Evolutionary conservation across 2,113 vertebrate genomes (phyloP).

Genomic region (Tachycineta bicolor): DNA sequence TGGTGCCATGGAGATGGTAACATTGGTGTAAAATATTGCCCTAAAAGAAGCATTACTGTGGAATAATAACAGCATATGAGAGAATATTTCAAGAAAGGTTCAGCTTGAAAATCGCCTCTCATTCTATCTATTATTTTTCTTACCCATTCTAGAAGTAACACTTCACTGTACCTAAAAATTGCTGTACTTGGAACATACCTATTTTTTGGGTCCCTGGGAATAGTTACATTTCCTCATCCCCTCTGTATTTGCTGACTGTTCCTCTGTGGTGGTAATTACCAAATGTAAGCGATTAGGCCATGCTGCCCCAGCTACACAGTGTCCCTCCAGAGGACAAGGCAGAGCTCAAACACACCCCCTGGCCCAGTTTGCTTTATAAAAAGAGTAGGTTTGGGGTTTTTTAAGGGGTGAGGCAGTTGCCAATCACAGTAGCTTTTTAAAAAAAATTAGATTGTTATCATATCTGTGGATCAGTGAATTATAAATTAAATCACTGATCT

Average conservation of each 20-base stretch:
- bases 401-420: neutral
- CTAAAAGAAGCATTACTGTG: conserved; percentile 4
- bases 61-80: neutral
- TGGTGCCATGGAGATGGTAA: neutral
- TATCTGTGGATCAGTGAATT: neutral
- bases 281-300: neutral
- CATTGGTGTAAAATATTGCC: neutral
- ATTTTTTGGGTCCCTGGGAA: neutral
- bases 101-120: conserved; percentile 15
- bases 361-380: neutral
- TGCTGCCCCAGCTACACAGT: neutral
- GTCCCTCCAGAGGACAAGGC: neutral
- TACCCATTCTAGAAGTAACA: neutral
- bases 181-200: neutral
- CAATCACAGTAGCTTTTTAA: neutral
- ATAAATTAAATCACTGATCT: neutral
- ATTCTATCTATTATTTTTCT: conserved; percentile 15
- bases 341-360: neutral
- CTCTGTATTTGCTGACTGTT: neutral
- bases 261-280: neutral
- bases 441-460: neutral
- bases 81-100: conserved; percentile 19
- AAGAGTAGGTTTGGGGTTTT: neutral
- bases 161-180: conserved; percentile 4
- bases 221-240: neutral